Conservation (phyloP, 2,113 vertebrate genomes). For the Halcyon senegalensis region DNA sequence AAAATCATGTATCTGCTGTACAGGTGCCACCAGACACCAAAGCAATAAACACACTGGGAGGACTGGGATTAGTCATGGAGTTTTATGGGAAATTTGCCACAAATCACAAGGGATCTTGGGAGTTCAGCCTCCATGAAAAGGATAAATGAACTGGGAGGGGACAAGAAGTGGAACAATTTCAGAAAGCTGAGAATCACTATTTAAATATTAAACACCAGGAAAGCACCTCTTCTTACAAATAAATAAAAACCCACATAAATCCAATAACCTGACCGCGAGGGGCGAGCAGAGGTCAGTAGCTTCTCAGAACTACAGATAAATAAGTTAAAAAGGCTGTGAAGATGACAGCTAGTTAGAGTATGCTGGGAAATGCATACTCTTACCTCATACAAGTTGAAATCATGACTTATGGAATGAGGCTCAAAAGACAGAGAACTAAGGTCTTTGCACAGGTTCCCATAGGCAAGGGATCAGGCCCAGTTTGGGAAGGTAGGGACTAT, state of each 20-base stretch:
- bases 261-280: neutral
- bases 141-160: neutral
- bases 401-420: neutral
- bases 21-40: neutral
- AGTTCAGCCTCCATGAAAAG: neutral
- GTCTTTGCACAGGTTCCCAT: neutral
- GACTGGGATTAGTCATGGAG: neutral
- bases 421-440: neutral
- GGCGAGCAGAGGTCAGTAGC: neutral
- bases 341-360: neutral
- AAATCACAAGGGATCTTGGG: neutral
- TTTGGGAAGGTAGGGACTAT: neutral
- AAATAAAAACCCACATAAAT: neutral
- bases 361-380: neutral
- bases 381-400: neutral
- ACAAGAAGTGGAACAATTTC: neutral
- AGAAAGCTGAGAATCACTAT: neutral
- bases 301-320: neutral
- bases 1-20: neutral
- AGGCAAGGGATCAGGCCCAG: neutral
- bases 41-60: neutral
- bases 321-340: neutral
- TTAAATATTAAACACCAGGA: neutral
- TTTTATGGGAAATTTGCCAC: neutral
- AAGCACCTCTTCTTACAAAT: neutral